A percentile compares a stretch with the other conserved stretches of the same genome.
These are phyloP conservation scores for Montipora capricornis DNA, from an alignment of 64 coral and sea anemone species.

Conservation along the genomic window DNA sequence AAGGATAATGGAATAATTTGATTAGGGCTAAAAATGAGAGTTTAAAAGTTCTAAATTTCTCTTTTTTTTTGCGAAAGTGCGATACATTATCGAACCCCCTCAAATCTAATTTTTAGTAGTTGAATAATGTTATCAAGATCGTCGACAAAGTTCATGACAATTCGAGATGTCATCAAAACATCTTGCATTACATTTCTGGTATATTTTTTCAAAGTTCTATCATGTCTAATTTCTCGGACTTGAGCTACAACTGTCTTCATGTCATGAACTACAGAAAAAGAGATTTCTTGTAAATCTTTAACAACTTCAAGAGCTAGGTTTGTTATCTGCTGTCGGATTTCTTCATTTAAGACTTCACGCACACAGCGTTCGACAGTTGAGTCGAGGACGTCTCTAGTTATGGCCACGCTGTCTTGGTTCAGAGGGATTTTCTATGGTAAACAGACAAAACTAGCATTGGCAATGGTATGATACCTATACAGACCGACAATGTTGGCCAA, in stretches of 20 bases:
- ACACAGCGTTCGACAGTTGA: constrained; percentile 67
- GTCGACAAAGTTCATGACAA: constrained; percentile 93
- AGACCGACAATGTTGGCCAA: no score
- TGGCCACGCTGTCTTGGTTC: constrained; percentile 69
- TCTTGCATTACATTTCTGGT: constrained; percentile 83
- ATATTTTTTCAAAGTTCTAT: constrained; percentile 60
- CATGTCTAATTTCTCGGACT: constrained; percentile 72
- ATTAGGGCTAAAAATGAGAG: no score
- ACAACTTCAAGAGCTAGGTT: constrained; percentile 79
- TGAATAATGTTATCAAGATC: constrained; percentile 80
- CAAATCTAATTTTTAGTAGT: constrained; percentile 62
- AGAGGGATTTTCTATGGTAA: constrained; percentile 84
- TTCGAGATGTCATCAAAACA: constrained; percentile 75
- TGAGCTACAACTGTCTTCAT: constrained; percentile 79
- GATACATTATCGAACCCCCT: background rate
- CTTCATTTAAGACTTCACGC: constrained; percentile 71
- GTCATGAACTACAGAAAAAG: constrained; percentile 78
- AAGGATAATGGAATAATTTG: no score
- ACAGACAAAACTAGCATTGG: constrained; percentile 48
- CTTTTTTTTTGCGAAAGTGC: background rate
- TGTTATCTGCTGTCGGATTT: constrained; percentile 71
- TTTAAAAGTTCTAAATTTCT: background rate
- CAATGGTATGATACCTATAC: background rate
- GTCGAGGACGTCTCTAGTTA: constrained; percentile 80
- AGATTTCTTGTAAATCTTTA: constrained; percentile 89